phyloP scores from a whole-genome alignment of 2,888 invertebrate species.

The Stenoptilia bipunctidactyla region DNA sequence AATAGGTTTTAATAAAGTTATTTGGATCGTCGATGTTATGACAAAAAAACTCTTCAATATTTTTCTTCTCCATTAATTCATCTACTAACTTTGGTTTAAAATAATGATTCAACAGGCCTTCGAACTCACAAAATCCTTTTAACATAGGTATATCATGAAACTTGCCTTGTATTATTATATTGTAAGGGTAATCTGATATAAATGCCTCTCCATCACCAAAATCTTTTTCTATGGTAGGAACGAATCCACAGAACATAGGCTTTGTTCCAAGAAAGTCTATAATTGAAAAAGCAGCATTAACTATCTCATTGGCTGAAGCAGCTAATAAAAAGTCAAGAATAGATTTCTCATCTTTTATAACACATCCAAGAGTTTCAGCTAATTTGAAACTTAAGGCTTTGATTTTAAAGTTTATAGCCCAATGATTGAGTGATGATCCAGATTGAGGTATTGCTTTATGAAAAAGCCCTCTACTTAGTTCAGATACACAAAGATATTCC shows the following conservation, averaged over 20 bases:
- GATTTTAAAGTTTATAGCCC: conserved; percentile 21
- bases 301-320: not conserved
- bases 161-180: conserved; percentile 33
- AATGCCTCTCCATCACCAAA: conserved; percentile 27
- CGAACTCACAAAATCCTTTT: conserved; percentile 56
- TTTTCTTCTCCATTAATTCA: too few relatives aligned
- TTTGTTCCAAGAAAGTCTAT: not conserved
- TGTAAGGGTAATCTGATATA: conserved; percentile 37
- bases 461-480: conserved; percentile 30
- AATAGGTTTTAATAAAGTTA: conserved; percentile 17
- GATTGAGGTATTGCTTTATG: conserved; percentile 41
- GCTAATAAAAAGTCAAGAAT: not conserved
- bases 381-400: not conserved
- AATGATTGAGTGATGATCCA: conserved; percentile 34
- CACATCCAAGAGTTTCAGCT: not conserved
- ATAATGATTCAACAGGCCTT: too few relatives aligned
- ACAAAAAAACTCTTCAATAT: too few relatives aligned
- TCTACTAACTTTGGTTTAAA: too few relatives aligned
- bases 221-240: conserved; percentile 36
- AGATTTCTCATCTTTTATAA: not conserved
- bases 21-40: too few relatives aligned
- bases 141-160: conserved; percentile 47
- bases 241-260: conserved; percentile 27
- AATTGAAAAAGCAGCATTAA: not conserved
- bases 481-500: conserved; percentile 35